phyloP scores from a whole-genome alignment of 1,140 invertebrate genomes.

The Drosophila carrolli region DNA sequence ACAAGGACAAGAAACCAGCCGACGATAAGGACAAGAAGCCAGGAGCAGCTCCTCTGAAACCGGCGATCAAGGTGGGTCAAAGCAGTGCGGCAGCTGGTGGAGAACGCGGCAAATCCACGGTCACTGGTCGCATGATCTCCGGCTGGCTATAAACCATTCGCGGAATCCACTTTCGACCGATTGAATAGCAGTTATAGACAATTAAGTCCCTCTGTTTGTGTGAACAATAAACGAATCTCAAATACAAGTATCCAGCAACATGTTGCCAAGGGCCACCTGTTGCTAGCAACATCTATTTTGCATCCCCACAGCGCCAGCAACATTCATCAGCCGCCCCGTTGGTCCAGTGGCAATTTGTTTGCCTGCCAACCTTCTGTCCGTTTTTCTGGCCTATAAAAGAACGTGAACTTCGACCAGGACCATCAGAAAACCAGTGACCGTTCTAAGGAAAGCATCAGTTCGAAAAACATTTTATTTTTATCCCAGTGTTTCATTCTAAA shows the following conservation, averaged over 20 bases:
- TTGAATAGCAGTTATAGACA: slow-evolving; percentile 5
- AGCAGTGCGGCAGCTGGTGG: slow-evolving; percentile 81
- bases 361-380: slow-evolving; percentile 14
- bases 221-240: slow-evolving; percentile 49
- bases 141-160: slow-evolving; percentile 66
- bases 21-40: slow-evolving; percentile 46
- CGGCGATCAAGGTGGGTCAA: slow-evolving; percentile 79
- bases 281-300: slow-evolving; percentile 43
- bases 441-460: slow-evolving; percentile 47
- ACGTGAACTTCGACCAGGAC: slow-evolving; percentile 36
- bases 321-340: slow-evolving; percentile 37
- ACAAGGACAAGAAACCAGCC: slow-evolving; percentile 55
- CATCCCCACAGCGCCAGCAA: slow-evolving; percentile 19
- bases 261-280: slow-evolving; percentile 55
- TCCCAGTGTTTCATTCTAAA: not conserved
- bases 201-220: slow-evolving; percentile 24
- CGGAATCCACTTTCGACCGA: not conserved
- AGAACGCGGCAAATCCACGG: slow-evolving; percentile 81
- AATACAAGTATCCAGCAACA: slow-evolving; percentile 21
- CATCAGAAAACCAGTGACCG: slow-evolving; percentile 59
- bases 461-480: not conserved
- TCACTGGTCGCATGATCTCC: slow-evolving; percentile 84
- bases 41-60: slow-evolving; percentile 61
- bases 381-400: slow-evolving; percentile 72
- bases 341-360: slow-evolving; percentile 22